These are phyloP conservation scores for Rousettus leschenaultii DNA, from an alignment of 2,113 vertebrate genomes.

Conservation along the genomic window DNA sequence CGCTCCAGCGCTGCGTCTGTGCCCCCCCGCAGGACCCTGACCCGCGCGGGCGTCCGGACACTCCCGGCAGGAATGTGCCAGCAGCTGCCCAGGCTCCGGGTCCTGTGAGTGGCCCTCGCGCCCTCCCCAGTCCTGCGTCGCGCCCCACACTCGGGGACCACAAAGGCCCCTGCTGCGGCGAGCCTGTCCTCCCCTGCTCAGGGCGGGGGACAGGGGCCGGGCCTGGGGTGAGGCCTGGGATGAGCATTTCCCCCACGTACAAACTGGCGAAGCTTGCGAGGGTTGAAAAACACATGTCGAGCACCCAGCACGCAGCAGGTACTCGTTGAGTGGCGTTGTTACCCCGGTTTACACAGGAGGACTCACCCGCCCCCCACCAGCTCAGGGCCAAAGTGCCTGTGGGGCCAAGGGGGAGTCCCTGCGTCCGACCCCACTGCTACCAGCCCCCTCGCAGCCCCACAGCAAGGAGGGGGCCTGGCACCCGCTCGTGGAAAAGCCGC, in stretches of 20 bases:
- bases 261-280: background rate
- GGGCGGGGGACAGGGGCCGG: background rate
- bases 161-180: background rate
- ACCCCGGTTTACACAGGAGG: background rate
- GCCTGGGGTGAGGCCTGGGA: too few species aligned
- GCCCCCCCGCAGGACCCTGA: slow-evolving; percentile 87
- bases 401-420: background rate
- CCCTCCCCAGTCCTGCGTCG: background rate
- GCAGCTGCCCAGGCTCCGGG: slow-evolving; percentile 91
- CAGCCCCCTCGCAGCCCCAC: too few species aligned
- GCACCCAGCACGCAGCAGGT: background rate
- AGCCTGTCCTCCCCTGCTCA: background rate
- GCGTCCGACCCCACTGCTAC: too few species aligned
- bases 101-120: slow-evolving; percentile 89
- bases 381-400: too few species aligned
- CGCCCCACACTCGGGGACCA: background rate
- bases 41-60: slow-evolving; percentile 88
- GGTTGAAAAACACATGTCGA: background rate
- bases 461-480: too few species aligned
- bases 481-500: too few species aligned
- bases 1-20: slow-evolving; percentile 32
- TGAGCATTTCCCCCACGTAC: background rate
- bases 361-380: background rate
- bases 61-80: slow-evolving; percentile 93
- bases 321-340: background rate